These are phyloP conservation scores for Porphyrio hochstetteri DNA, from an alignment of 2,113 vertebrate species.

Conservation along the genomic window DNA sequence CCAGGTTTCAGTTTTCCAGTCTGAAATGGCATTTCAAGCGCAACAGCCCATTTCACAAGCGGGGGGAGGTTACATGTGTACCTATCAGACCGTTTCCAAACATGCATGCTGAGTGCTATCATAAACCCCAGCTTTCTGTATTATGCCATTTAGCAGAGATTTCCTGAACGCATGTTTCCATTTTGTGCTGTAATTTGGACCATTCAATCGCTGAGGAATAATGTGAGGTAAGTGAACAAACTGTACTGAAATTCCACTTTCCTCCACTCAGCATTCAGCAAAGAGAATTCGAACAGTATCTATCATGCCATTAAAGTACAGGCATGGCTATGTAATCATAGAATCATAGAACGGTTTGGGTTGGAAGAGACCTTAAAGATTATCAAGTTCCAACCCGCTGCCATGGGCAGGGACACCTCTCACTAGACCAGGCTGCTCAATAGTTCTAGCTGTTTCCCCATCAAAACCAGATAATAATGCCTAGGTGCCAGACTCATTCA, in stretches of 20 bases:
- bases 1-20: neutral
- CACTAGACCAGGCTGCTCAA: no score
- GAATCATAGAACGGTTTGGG: no score
- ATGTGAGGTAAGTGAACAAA: neutral
- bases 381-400: no score
- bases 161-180: neutral
- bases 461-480: neutral
- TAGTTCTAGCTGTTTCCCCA: neutral
- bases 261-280: neutral
- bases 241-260: neutral
- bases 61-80: fast-evolving
- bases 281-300: neutral
- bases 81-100: neutral
- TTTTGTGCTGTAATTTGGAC: neutral
- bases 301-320: neutral
- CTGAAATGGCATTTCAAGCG: neutral
- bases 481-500: neutral
- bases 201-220: neutral
- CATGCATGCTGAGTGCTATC: neutral
- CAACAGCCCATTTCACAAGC: neutral
- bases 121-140: neutral
- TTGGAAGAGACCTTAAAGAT: no score
- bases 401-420: no score
- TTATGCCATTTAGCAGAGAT: neutral
- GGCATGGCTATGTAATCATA: neutral